Percentiles rank a stretch among this genome's conserved stretches.
Conservation (phyloP, 2,888 invertebrate genomes). For the Mactromeris polynyma region DNA sequence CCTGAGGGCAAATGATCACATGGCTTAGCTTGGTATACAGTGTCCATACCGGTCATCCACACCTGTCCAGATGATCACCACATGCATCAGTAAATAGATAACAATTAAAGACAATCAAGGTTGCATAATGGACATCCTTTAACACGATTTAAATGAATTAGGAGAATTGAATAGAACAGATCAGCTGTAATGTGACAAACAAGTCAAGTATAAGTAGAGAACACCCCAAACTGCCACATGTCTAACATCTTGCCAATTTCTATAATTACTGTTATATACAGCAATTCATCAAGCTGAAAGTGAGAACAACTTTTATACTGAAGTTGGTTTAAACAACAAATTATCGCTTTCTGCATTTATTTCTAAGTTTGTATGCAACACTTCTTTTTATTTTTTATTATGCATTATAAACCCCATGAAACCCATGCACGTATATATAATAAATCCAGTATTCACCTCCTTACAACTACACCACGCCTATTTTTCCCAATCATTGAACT, state of each 20-base stretch:
- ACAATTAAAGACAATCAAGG: background rate
- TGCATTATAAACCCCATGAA: no score
- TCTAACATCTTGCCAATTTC: background rate
- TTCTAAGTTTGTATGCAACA: no score
- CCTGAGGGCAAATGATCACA: background rate
- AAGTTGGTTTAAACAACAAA: no score
- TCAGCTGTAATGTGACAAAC: background rate
- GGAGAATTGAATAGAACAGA: background rate
- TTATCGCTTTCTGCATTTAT: no score
- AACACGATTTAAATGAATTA: background rate
- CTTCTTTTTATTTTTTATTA: no score
- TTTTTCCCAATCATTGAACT: no score
- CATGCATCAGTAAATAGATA: background rate
- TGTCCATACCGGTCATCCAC: background rate
- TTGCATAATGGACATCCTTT: background rate
- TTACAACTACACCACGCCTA: no score
- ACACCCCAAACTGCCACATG: background rate
- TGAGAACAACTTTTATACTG: background rate
- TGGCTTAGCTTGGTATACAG: background rate
- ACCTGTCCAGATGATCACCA: slow-evolving; percentile 6
- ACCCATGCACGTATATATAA: no score
- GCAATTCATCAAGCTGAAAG: background rate
- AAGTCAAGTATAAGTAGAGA: background rate
- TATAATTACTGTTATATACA: background rate
- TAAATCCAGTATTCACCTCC: no score